Conservation (phyloP, 2,797 vertebrate genomes). For the Pterois miles region DNA sequence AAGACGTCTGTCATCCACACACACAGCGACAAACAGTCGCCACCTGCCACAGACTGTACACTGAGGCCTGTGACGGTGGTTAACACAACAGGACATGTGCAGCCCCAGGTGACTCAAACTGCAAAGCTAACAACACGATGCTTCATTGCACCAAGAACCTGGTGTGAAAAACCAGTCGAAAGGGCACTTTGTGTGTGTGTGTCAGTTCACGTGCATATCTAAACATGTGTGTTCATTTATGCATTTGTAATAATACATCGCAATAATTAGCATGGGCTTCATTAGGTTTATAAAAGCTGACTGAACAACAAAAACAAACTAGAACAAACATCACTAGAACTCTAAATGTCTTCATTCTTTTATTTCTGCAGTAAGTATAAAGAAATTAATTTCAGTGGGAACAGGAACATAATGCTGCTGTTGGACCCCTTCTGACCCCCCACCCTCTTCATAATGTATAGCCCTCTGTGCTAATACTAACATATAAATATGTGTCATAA, state of each 20-base stretch:
- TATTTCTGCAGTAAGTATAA: neutral
- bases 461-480: neutral
- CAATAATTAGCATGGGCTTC: constrained; percentile 33
- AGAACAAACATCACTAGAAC: neutral
- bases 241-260: neutral
- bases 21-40: constrained; percentile 31
- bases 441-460: neutral
- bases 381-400: neutral
- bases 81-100: constrained; percentile 75
- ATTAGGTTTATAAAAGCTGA: constrained; percentile 21
- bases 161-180: constrained; percentile 62
- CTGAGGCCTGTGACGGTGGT: constrained; percentile 57
- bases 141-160: constrained; percentile 64
- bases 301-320: constrained; percentile 23
- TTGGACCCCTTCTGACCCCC: neutral
- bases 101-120: constrained; percentile 76
- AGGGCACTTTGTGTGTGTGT: constrained; percentile 23
- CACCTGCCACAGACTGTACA: constrained; percentile 67
- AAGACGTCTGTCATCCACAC: constrained; percentile 25
- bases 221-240: constrained; percentile 14
- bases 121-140: constrained; percentile 76
- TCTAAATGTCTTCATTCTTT: neutral
- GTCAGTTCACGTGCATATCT: constrained; percentile 24
- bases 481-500: neutral
- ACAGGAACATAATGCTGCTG: neutral